Percentiles rank a stretch among this genome's conserved stretches.
These are phyloP conservation scores for Perizoma affinitatum DNA, from an alignment of 2,888 invertebrate species.

Conservation along the genomic window DNA sequence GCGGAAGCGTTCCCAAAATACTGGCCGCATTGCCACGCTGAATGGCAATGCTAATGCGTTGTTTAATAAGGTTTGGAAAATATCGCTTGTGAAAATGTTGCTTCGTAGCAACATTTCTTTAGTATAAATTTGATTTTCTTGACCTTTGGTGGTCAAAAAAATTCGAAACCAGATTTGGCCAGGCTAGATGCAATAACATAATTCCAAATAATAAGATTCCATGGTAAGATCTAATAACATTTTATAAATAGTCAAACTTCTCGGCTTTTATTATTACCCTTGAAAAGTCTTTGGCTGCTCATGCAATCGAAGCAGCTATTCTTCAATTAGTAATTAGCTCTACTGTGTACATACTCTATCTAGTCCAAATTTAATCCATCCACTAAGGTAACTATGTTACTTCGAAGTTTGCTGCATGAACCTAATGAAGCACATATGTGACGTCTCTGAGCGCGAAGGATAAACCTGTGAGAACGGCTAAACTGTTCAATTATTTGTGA, in stretches of 20 bases:
- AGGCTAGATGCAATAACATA: no score
- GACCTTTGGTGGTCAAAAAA: no score
- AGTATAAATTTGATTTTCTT: no score
- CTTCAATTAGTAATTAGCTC: conserved; percentile 38
- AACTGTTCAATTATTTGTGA: conserved; percentile 6
- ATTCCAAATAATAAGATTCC: no score
- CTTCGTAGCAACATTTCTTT: not conserved
- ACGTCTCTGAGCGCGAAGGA: conserved; percentile 22
- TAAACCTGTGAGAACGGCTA: conserved; percentile 2
- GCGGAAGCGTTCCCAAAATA: no score
- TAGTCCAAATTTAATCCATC: conserved; percentile 37
- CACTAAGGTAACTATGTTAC: conserved; percentile 37
- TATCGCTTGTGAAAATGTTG: not conserved
- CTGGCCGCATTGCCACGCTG: no score
- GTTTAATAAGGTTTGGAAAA: conserved; percentile 1
- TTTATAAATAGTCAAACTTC: no score
- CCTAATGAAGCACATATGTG: conserved; percentile 39
- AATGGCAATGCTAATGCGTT: no score
- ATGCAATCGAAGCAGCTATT: conserved; percentile 22
- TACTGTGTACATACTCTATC: conserved; percentile 33
- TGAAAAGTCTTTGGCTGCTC: conserved; percentile 22
- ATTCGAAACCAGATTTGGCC: no score
- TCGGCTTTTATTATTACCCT: conserved; percentile 11
- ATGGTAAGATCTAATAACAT: no score
- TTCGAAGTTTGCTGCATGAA: conserved; percentile 37